Base-by-base conservation (phyloP, 1,140 invertebrate species). In the Psilanteris sp. region DNA sequence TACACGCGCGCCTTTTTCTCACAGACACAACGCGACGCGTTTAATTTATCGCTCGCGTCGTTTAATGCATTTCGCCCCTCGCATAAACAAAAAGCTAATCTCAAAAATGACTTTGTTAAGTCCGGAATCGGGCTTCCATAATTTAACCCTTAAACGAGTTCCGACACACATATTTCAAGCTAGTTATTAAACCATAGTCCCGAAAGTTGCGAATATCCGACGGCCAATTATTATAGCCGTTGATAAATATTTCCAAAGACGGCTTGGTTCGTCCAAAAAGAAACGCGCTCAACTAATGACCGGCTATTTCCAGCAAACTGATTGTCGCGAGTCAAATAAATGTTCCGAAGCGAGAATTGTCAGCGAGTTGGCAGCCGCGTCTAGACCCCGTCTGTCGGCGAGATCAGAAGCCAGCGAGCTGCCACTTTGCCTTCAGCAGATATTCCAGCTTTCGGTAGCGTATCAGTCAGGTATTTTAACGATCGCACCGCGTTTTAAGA, bases 391-490 rank as follows among this genome's bases (percentile, higher is more conserved):
- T 50, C 57, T 15, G 68, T 57, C 76, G 76, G 76, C 59, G 37
- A 78, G 76, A 74, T 78, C 76, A 66, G 44, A 74, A 59, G 48
- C 6, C 24, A 8, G 4, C 15, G 57, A 61, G 39, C 62, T 71
- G 77, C 66, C 71, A 78, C 64, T 61, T 46, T 24, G 59, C 6
- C 36, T 52, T 55, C 55, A 54, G 57, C 29, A 59, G 44, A 59
- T 68, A 73, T 66, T 73, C 37, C 75, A 73, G 70, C 68, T 78
- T 75, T 78, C 71, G 68, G 76, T 77, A 77, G 68, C 72, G 66
- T 68, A 73, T 79, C 77, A 59, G 14, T 15, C 27, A 48, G 79
- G 83, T 61, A 80, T 84, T 83, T 84, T 84, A 83, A 84, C 81
- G 78, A 82, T 80, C 78, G 50, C 43, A 29, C 18, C 37, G 39